Percentiles rank a stretch among this genome's conserved stretches.
Evolutionary conservation across 2,888 invertebrate genomes (phyloP).

Genomic region (Mycogona germanica): DNA sequence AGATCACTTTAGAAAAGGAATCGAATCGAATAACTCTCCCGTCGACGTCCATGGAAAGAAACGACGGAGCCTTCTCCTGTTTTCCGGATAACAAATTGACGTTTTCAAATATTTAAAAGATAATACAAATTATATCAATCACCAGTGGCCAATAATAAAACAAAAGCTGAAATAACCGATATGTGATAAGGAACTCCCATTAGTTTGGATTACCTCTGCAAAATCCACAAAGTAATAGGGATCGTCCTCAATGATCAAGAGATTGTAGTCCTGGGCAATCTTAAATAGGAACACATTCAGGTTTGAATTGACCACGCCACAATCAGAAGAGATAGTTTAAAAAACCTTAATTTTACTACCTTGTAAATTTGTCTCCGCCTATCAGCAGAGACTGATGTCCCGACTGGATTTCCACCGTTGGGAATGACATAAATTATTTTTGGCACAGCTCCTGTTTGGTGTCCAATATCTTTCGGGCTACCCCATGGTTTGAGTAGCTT

Average conservation of each 20-base stretch:
- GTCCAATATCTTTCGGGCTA: background rate
- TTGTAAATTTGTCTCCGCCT: slow-evolving; percentile 11
- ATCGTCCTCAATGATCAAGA: slow-evolving; percentile 68
- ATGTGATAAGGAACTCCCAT: too few relatives aligned
- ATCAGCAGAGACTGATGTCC: background rate
- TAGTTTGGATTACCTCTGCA: slow-evolving; percentile 46
- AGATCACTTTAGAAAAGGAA: slow-evolving; percentile 34
- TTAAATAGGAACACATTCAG: slow-evolving; percentile 14
- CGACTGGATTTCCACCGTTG: slow-evolving; percentile 14
- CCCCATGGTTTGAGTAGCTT: background rate
- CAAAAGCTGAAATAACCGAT: too few relatives aligned
- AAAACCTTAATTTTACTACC: slow-evolving; percentile 5
- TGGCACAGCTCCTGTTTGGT: background rate
- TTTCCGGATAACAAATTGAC: background rate
- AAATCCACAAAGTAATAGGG: slow-evolving; percentile 69
- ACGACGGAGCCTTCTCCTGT: slow-evolving; percentile 9
- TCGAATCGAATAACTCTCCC: slow-evolving; percentile 33
- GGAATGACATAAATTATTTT: slow-evolving; percentile 10
- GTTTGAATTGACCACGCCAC: too few relatives aligned
- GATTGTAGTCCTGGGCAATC: slow-evolving; percentile 59
- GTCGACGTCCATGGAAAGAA: slow-evolving; percentile 30
- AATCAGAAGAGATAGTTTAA: background rate
- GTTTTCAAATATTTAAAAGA: background rate
- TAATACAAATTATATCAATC: background rate
- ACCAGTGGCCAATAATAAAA: too few relatives aligned